Percentiles rank a stretch among this genome's conserved stretches.
Conservation (phyloP, 2,888 invertebrate species). For the Ecliptopera silaceata region DNA sequence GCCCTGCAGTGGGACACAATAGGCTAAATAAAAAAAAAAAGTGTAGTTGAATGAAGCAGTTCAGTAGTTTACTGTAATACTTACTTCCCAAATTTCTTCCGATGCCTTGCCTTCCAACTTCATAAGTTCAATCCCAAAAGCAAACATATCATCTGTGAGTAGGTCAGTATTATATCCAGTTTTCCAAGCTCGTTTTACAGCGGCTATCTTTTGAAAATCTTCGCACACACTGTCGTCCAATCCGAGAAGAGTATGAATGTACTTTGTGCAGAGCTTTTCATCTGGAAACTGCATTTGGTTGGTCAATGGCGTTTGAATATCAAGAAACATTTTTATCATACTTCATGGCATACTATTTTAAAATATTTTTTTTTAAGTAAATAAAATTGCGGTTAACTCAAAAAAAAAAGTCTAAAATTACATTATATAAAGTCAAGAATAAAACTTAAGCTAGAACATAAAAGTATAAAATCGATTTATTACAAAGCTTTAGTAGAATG, state of each 20-base stretch:
- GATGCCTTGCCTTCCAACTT: slow-evolving; percentile 60
- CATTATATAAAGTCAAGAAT: no score
- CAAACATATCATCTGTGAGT: slow-evolving; percentile 67
- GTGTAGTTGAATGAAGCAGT: background rate
- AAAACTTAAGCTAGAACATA: no score
- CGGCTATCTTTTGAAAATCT: slow-evolving; percentile 58
- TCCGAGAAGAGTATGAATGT: slow-evolving; percentile 65
- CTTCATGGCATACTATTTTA: no score
- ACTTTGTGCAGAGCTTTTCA: slow-evolving; percentile 64
- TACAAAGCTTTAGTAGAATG: no score
- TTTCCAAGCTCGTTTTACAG: slow-evolving; percentile 70
- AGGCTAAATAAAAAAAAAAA: no score
- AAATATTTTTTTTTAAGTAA: no score
- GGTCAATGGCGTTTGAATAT: background rate
- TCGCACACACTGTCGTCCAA: slow-evolving; percentile 54
- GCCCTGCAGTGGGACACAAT: no score
- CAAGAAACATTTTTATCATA: no score
- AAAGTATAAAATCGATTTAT: no score
- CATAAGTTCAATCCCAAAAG: slow-evolving; percentile 67
- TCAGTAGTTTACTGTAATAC: no score
- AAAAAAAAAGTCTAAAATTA: no score
- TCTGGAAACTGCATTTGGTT: slow-evolving; percentile 61
- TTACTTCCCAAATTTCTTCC: slow-evolving; percentile 60
- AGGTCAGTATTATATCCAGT: slow-evolving; percentile 66
- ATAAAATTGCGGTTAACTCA: no score